Evolutionary conservation across 1,140 invertebrate species (phyloP), one percentile per base, ranked within the genome.

Genomic region (Lucilia sericata): DNA sequence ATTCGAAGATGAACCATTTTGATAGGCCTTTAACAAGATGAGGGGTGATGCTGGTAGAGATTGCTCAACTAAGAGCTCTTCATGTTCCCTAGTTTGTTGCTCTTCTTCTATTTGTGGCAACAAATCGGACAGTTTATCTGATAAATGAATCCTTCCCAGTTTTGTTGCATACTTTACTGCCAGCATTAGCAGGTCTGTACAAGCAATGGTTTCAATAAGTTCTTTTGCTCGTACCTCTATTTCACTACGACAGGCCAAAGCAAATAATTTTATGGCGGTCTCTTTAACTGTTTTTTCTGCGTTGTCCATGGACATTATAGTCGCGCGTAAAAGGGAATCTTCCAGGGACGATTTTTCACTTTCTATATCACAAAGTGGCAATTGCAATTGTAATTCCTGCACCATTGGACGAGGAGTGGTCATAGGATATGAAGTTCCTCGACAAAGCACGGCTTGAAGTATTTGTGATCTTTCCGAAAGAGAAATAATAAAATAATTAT

Each of bases 231-330:
- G 93, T 86, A 95, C 94, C 87, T 99, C 97, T 65, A 96, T 93
- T 90, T 97, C 96, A 88, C 94, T 95, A 86, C 94, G 94, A 88
- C 96, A 97, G 0, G 97, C 95, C 51, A 88, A 74, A 21, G 96
- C 97, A 93, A 99, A 98, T 25, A 98, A 90, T 92, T 97, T 97
- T 85, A 99, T 94, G 36, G 97, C 93, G n/a, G 94, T 93, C 90
- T 97, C 95, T 85, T 95, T 94, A 7, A 94, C 93, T 21, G 92
- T 91, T 88, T 94, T 95, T 9, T 94, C 92, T 10, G 93, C 92
- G 60, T 94, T 92, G 9, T 95, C 94, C 1, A 92, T 87, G 1
- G 93, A 91, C 88, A 94, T 92, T 82, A 92, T 92, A 81, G 93
- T 93, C 88, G 94, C 93, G 14, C 95, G 93, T 86, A 95, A 93